Evolutionary conservation across 2,888 invertebrate genomes (phyloP).

Genomic region (Anthoptus insignis): DNA sequence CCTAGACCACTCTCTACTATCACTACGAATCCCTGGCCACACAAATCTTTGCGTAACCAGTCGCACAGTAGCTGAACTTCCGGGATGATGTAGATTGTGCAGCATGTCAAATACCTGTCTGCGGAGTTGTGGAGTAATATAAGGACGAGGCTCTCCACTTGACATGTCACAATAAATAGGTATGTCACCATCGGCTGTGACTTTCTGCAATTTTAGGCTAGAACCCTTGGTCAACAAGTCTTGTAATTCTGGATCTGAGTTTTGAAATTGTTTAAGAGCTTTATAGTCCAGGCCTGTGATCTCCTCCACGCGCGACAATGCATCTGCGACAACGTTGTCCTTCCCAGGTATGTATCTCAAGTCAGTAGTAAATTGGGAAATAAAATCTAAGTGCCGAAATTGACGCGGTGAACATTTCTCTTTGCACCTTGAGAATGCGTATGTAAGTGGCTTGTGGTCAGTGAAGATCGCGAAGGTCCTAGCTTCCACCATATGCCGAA

Average conservation of each 20-base stretch:
- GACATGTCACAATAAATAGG: neutral
- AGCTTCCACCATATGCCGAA: constrained; percentile 54
- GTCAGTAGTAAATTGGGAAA: constrained; percentile 60
- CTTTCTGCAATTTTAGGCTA: neutral
- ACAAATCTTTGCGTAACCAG: neutral
- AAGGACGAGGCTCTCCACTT: constrained; percentile 16
- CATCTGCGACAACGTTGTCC: neutral
- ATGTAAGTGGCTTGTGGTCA: neutral
- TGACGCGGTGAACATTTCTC: constrained; percentile 51
- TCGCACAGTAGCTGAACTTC: neutral
- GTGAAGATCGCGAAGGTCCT: neutral
- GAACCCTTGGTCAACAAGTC: neutral
- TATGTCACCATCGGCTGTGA: neutral
- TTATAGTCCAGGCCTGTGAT: neutral
- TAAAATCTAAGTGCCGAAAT: constrained; percentile 46
- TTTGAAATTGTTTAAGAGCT: neutral
- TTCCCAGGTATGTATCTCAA: constrained; percentile 42
- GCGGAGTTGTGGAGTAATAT: constrained; percentile 23
- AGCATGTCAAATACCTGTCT: constrained; percentile 35
- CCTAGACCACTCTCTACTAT: constrained; percentile 8
- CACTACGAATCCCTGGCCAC: neutral
- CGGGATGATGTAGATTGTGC: constrained; percentile 22
- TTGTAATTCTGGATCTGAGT: neutral
- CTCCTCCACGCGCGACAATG: neutral
- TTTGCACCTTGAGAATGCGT: neutral